A percentile compares a stretch with the other conserved stretches of the same genome.
Conservation (phyloP, 2,113 vertebrate species). For the Nibea coibor region DNA sequence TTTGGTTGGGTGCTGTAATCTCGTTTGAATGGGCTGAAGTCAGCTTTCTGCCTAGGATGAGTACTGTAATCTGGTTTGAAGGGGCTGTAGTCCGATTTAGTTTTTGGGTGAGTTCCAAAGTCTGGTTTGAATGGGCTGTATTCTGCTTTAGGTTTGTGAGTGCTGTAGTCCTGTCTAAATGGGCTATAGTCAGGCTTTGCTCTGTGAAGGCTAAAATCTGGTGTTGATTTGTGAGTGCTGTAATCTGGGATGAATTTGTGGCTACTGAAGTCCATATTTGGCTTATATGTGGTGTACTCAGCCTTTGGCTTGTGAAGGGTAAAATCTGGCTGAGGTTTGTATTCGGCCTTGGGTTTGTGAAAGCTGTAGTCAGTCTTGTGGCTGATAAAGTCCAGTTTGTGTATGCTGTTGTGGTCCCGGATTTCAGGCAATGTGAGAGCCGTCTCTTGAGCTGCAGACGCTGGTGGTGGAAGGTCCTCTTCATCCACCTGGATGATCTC, state of each 20-base stretch:
- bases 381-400: slow-evolving; percentile 88
- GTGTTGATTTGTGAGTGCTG: slow-evolving; percentile 78
- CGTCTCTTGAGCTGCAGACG: slow-evolving; percentile 87
- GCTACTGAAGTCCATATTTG: slow-evolving; percentile 80
- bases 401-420: slow-evolving; percentile 92
- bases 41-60: slow-evolving; percentile 78
- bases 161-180: slow-evolving; percentile 76
- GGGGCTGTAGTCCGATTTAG: slow-evolving; percentile 80
- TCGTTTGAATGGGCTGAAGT: slow-evolving; percentile 81
- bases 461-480: slow-evolving; percentile 90
- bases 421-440: slow-evolving; percentile 90
- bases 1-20: slow-evolving; percentile 81
- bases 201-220: slow-evolving; percentile 81
- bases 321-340: slow-evolving; percentile 81
- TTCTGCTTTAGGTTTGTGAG: slow-evolving; percentile 78
- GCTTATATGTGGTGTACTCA: slow-evolving; percentile 82
- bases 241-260: slow-evolving; percentile 80
- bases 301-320: slow-evolving; percentile 81
- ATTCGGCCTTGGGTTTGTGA: slow-evolving; percentile 80
- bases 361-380: slow-evolving; percentile 83
- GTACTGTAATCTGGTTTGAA: slow-evolving; percentile 82
- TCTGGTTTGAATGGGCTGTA: slow-evolving; percentile 81
- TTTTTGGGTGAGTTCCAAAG: slow-evolving; percentile 80
- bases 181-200: slow-evolving; percentile 79
- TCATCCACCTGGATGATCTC: slow-evolving; percentile 98